Base-by-base conservation (phyloP, 2,888 invertebrate species). In the Thyatira batis region DNA sequence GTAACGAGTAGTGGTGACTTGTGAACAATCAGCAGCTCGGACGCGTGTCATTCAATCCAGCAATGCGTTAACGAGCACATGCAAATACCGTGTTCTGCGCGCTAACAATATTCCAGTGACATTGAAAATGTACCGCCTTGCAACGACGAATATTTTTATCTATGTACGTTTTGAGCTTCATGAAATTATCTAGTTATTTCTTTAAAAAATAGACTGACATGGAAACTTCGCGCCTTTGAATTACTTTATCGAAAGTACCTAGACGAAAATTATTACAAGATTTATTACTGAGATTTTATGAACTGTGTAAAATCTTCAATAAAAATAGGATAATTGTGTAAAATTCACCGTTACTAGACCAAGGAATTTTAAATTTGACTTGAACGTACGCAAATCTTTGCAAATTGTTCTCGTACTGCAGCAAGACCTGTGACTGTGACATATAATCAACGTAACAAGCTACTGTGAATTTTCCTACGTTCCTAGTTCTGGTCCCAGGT, bases 51-150 rank as follows among this genome's bases (percentile, higher is more conserved):
- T 81, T 87, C 86, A 80, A 67, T 63, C 50, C 58, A 72, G 86
- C 87, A 78, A 84, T 86, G 90, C 89, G 83, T 87, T 92, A 92
- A 92, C 91, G 86, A 92, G 91, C 85, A 76, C 85, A 92, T 92
- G 91, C 91, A 92, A 92, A 92, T 91, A 79, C 71, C 67, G 55
- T 61, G 69, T 65, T 73, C 71, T 74, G 74, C 63, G 73, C 73
- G 73, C 85, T 87, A 87, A 90, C 90, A 87, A 89, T 87, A 84
- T 85, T 78, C 82, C 67, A 69, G 76, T 71, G 60, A 63, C 70
- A 71, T 64, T 58, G 53, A 50, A 55, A 60, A 65, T 30, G 66
- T 64, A 63, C 75, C 50, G 68, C 53, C 61, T 76, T 48, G 54
- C 57, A 66, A 63, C 64, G 76, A 52, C 69, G 79, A 83, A 79